phyloP scores from a whole-genome alignment of 1,140 invertebrate genomes.

The Calosoma granatense region DNA sequence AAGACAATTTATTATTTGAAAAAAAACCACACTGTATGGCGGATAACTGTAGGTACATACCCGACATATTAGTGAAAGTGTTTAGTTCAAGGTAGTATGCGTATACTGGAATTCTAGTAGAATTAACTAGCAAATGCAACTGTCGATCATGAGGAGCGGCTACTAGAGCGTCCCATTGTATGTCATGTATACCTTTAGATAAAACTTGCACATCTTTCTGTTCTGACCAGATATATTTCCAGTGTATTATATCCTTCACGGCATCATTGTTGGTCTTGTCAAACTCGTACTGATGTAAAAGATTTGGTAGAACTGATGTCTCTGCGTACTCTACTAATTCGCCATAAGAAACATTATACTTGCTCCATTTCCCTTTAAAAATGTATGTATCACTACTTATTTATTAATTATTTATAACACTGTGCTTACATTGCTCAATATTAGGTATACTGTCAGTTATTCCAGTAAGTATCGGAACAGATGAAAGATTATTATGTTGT shows the following conservation, averaged over 20 bases:
- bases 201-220: conserved; percentile 26
- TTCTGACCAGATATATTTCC: conserved; percentile 36
- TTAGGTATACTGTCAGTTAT: conserved; percentile 36
- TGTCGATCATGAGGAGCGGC: conserved; percentile 35
- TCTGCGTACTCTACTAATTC: conserved; percentile 40
- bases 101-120: conserved; percentile 19
- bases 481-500: conserved; percentile 34
- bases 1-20: conserved; percentile 13
- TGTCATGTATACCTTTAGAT: conserved; percentile 31
- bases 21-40: too few relatives aligned
- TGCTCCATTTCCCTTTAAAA: conserved; percentile 37
- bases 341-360: conserved; percentile 37
- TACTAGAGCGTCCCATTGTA: conserved; percentile 37
- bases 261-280: conserved; percentile 23
- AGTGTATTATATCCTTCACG: conserved; percentile 38
- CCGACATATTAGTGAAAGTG: not conserved
- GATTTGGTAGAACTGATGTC: conserved; percentile 37
- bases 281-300: conserved; percentile 33
- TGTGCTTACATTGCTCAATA: conserved; percentile 19
- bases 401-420: not conserved
- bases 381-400: too few relatives aligned
- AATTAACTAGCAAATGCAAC: conserved; percentile 24
- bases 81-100: conserved; percentile 20
- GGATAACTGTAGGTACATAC: too few relatives aligned
- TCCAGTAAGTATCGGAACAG: conserved; percentile 46